Evolutionary conservation across 2,797 vertebrate genomes (phyloP).

Genomic region (Ibycter americanus): DNA sequence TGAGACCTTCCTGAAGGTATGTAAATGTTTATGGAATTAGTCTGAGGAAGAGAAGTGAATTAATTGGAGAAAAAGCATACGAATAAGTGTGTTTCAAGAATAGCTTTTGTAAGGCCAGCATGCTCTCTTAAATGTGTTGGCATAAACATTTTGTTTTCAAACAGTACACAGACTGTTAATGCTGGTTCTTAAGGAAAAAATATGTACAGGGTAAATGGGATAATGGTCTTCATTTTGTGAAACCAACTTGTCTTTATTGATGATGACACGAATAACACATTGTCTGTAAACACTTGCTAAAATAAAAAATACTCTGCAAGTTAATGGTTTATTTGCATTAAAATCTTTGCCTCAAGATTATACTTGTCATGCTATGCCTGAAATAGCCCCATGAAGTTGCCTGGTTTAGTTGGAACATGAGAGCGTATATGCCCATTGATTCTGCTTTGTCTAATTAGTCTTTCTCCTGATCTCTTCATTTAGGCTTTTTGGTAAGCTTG

Average conservation of each 20-base stretch:
- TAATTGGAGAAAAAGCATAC: background rate
- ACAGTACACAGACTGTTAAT: background rate
- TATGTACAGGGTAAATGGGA: background rate
- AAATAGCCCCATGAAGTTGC: background rate
- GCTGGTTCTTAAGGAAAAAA: background rate
- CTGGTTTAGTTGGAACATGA: background rate
- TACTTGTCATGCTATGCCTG: background rate
- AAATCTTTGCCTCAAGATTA: background rate
- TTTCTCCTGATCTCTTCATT: background rate
- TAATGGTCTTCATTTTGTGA: background rate
- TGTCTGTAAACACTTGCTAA: background rate
- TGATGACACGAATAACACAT: background rate
- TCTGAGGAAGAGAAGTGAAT: background rate
- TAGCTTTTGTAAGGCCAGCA: background rate
- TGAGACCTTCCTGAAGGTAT: background rate
- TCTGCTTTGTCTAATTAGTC: background rate
- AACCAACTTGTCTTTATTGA: background rate
- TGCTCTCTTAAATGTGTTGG: background rate
- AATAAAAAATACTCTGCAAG: no score
- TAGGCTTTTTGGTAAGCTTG: background rate
- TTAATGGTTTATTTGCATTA: background rate
- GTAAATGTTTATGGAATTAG: background rate
- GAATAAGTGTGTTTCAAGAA: background rate
- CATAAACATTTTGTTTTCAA: background rate
- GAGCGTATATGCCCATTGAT: background rate